A percentile compares a stretch with the other conserved stretches of the same genome.
phyloP scores from a whole-genome alignment of 2,888 invertebrate species.

The Melikaiella ostensackeni region DNA sequence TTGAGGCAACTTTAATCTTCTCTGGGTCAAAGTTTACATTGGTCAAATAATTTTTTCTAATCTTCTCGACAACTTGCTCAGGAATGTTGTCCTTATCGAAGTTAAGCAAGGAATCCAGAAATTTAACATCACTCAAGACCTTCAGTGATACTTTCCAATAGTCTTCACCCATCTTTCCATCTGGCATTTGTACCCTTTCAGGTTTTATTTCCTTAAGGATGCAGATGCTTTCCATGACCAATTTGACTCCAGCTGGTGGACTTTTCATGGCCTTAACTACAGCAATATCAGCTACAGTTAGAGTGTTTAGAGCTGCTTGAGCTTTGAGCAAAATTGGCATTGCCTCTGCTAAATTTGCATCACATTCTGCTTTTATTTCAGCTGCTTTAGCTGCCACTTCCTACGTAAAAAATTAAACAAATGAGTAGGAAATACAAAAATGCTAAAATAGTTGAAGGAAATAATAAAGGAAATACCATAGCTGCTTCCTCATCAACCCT shows the following conservation, averaged over 20 bases:
- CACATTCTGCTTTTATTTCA: slow-evolving; percentile 93
- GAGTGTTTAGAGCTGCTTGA: slow-evolving; percentile 90
- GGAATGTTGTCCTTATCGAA: slow-evolving; percentile 97
- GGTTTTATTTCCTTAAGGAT: slow-evolving; percentile 95
- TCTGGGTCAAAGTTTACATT: slow-evolving; percentile 95
- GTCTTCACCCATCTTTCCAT: slow-evolving; percentile 92
- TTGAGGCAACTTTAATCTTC: slow-evolving; percentile 91
- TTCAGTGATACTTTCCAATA: slow-evolving; percentile 96
- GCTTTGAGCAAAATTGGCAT: slow-evolving; percentile 94
- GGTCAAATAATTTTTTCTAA: slow-evolving; percentile 87
- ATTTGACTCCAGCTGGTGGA: slow-evolving; percentile 92
- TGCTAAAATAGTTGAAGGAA: neutral
- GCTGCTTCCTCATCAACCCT: slow-evolving; percentile 89
- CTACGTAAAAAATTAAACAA: slow-evolving; percentile 53
- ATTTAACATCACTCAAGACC: slow-evolving; percentile 93
- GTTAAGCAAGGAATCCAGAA: slow-evolving; percentile 90
- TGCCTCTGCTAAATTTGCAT: slow-evolving; percentile 93
- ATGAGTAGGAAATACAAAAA: slow-evolving; percentile 10
- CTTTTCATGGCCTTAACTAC: slow-evolving; percentile 98
- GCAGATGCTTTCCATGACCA: slow-evolving; percentile 97
- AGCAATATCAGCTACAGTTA: slow-evolving; percentile 93
- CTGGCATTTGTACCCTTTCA: slow-evolving; percentile 89
- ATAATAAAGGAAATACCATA: slow-evolving; percentile 72
- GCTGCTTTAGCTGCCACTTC: slow-evolving; percentile 82
- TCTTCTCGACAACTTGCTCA: slow-evolving; percentile 88